Evolutionary conservation across 2,797 vertebrate species (phyloP).

Genomic region (Neolamprologus multifasciatus): DNA sequence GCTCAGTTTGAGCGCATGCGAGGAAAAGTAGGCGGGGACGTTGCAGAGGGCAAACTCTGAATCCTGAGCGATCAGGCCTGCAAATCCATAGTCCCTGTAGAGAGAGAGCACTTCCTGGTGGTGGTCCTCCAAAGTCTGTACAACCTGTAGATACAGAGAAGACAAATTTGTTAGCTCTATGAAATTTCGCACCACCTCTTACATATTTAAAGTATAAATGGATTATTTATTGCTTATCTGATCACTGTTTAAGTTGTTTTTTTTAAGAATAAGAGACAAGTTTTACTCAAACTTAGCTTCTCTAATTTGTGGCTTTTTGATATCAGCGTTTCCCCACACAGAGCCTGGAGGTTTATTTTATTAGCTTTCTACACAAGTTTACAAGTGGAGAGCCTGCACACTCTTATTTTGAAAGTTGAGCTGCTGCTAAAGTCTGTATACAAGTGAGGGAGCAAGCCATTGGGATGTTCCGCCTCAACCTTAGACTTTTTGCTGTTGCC

Average conservation of each 20-base stretch:
- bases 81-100: conserved; percentile 88
- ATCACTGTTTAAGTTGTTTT: neutral
- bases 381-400: neutral
- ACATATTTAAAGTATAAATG: neutral
- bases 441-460: rapidly evolving
- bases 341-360: neutral
- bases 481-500: neutral
- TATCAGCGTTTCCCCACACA: neutral
- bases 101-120: conserved; percentile 93
- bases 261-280: neutral
- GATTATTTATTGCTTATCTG: neutral
- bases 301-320: neutral
- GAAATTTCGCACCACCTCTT: rapidly evolving
- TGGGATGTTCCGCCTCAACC: neutral
- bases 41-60: conserved; percentile 92
- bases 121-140: conserved; percentile 92
- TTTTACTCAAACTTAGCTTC: neutral
- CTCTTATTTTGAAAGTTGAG: neutral
- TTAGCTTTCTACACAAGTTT: neutral
- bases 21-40: conserved; percentile 89
- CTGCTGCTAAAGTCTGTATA: neutral
- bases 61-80: conserved; percentile 90
- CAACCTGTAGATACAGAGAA: conserved; percentile 74
- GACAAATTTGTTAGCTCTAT: neutral
- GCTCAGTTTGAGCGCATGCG: conserved; percentile 89